These are phyloP conservation scores for Cyrtonyx montezumae DNA, from an alignment of 2,113 vertebrate species.

Conservation along the genomic window DNA sequence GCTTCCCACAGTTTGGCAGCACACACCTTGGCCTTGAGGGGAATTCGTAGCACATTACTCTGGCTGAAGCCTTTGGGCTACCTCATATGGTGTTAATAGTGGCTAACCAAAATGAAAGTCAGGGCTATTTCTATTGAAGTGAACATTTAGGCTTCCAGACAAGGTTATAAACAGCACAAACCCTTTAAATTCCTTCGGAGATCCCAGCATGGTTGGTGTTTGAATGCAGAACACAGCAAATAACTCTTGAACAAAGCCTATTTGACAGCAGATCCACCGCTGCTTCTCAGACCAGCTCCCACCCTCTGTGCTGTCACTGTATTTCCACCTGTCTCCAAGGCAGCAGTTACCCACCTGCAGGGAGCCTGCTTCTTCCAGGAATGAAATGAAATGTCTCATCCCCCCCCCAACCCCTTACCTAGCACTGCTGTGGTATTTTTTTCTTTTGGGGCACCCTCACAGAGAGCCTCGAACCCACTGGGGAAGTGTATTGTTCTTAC, in stretches of 20 bases:
- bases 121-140: not conserved
- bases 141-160: not conserved
- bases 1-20: not conserved
- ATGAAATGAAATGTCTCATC: not conserved
- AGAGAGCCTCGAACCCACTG: not conserved
- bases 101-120: slow-evolving; percentile 21
- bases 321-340: not conserved
- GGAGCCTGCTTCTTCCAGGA: not conserved
- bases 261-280: not conserved
- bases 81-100: slow-evolving; percentile 1
- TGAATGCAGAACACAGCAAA: not conserved
- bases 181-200: not conserved
- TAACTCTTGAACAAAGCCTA: not conserved
- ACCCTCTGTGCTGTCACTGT: not conserved
- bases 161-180: not conserved
- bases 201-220: not conserved
- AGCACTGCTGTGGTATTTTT: not conserved
- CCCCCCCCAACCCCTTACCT: not conserved
- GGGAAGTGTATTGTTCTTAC: not conserved
- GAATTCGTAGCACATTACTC: not conserved
- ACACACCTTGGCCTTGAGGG: not conserved
- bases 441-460: not conserved
- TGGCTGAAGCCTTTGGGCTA: not conserved
- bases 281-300: not conserved
- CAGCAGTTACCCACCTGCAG: fast-evolving